phyloP scores from a whole-genome alignment of 1,140 invertebrate genomes.

The Heliconius eleuchia region DNA sequence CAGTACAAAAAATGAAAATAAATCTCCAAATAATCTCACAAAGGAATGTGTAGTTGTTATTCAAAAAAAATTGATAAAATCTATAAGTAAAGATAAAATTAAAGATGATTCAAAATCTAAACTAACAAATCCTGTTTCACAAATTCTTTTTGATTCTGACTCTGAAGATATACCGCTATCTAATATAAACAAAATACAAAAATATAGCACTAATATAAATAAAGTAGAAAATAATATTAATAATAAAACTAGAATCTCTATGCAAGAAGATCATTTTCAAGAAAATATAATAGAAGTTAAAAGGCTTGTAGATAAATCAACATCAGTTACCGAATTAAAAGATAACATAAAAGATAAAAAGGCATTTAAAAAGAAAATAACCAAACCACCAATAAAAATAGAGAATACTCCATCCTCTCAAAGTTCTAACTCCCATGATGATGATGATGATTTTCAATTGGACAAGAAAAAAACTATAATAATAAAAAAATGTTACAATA shows the following conservation, averaged over 20 bases:
- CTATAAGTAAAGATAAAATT: constrained; percentile 18
- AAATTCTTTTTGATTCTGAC: constrained; percentile 60
- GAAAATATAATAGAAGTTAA: constrained; percentile 40
- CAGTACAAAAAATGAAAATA: constrained; percentile 36
- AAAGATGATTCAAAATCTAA: neutral
- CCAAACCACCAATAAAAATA: constrained; percentile 29
- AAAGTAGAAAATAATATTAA: constrained; percentile 37
- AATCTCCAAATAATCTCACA: constrained; percentile 59
- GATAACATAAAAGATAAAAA: constrained; percentile 33
- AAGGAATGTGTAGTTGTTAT: constrained; percentile 71
- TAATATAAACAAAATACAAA: constrained; percentile 48
- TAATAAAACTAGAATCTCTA: constrained; percentile 19
- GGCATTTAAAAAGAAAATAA: neutral
- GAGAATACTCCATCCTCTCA: constrained; percentile 36
- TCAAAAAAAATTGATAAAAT: constrained; percentile 66
- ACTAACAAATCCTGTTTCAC: constrained; percentile 31
- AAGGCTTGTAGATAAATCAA: constrained; percentile 48
- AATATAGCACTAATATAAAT: constrained; percentile 37
- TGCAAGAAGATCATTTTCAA: constrained; percentile 53
- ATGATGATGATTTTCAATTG: constrained; percentile 66
- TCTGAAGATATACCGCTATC: constrained; percentile 60
- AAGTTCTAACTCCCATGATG: constrained; percentile 46
- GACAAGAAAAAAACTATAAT: constrained; percentile 62
- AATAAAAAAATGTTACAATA: constrained; percentile 64
- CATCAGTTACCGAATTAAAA: constrained; percentile 43